A percentile compares a stretch with the other conserved stretches of the same genome.
Evolutionary conservation across 1,140 invertebrate species (phyloP).

Genomic region (Cecropterus lyciades): DNA sequence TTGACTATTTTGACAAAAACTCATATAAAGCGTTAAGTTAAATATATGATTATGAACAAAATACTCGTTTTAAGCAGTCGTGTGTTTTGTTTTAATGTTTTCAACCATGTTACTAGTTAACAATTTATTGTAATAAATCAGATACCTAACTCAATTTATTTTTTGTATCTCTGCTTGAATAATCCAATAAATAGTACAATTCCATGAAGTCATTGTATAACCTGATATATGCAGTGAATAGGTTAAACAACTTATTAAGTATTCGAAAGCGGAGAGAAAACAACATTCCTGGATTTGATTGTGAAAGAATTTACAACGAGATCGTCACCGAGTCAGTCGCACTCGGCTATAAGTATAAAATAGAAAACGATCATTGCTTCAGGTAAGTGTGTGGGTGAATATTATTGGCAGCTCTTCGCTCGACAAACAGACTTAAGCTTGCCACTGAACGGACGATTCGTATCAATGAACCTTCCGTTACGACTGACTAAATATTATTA

Average conservation of each 20-base stretch:
- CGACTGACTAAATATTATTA: constrained; percentile 36
- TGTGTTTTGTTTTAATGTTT: no score
- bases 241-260: constrained; percentile 32
- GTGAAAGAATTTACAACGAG: constrained; percentile 52
- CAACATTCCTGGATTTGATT: constrained; percentile 55
- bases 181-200: constrained; percentile 8
- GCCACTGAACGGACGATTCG: constrained; percentile 57
- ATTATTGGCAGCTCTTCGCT: constrained; percentile 79
- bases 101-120: no score
- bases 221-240: constrained; percentile 19
- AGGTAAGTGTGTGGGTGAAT: constrained; percentile 77
- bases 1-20: no score
- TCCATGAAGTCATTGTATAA: constrained; percentile 16
- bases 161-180: neutral
- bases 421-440: constrained; percentile 56
- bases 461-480: constrained; percentile 35
- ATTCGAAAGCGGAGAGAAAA: constrained; percentile 50
- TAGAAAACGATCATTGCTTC: constrained; percentile 66
- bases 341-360: constrained; percentile 66
- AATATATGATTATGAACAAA: no score
- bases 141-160: no score
- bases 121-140: no score
- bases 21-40: no score
- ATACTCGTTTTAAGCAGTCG: no score
- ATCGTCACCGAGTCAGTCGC: constrained; percentile 24